Evolutionary conservation across 2,888 invertebrate genomes (phyloP), one percentile per base, ranked within the genome.

Genomic region (Phlogophora meticulosa): DNA sequence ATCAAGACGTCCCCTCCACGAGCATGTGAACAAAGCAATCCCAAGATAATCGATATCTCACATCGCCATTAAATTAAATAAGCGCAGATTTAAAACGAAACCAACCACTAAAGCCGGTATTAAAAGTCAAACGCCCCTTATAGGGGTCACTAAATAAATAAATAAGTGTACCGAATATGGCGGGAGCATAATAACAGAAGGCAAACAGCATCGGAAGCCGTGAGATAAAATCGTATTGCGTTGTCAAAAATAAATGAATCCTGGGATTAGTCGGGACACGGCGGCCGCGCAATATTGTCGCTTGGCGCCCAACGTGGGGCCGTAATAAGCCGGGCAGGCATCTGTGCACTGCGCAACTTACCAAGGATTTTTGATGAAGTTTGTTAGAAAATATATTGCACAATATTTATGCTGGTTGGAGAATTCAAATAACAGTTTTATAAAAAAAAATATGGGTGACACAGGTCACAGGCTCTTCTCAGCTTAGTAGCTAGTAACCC

Each of bases 161-260:
- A 95, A 94, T 94, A 94, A 94, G 91, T 93, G 90, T 91, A 90
- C 88, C 88, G 90, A 93, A 92, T 94, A 93, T 93, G 91, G 91
- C 89, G 88, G 92, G 90, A 91, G 91, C 89, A 90, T 93, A 94
- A 94, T 94, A 95, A 94, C 94, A 94, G 93, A 93, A 91, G 94
- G 95, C 94, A 95, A 95, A 95, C 95, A 95, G 94, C 94, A 94
- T 94, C 93, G 93, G 95, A 95, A 94, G 95, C 94, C 94, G 91
- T 92, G 94, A 94, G 95, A 95, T 95, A 95, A 94, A 95, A 95
- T 95, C 95, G 94, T 94, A 94, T 95, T 94, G 95, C 95, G 95
- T 95, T 95, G 95, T 95, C 95, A 95, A 95, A 95, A 95, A 95
- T 95, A 95, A 95, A 95, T 95, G 95, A 95, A 95, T 95, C 94